These are phyloP conservation scores for Xestoiulus laeticollis DNA, from an alignment of 2,888 invertebrate species.

Conservation along the genomic window DNA sequence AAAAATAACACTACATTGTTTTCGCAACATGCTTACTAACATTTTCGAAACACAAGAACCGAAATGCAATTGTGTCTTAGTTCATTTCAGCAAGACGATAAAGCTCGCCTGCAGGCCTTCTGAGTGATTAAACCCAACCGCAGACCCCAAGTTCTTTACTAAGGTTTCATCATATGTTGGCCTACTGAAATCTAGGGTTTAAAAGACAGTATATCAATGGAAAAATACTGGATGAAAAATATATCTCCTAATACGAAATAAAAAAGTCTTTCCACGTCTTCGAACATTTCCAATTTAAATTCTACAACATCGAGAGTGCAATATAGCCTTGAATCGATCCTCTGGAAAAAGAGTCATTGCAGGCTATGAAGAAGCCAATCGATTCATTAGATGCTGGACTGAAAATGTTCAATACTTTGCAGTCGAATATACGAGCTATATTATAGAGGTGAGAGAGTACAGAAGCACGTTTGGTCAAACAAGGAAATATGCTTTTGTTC, in stretches of 20 bases:
- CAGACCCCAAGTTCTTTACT: background rate
- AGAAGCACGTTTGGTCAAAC: too few relatives aligned
- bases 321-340: background rate
- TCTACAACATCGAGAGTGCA: background rate
- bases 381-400: background rate
- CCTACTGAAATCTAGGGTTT: background rate
- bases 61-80: background rate
- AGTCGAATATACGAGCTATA: background rate
- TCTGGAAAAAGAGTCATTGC: background rate
- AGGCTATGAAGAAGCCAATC: background rate
- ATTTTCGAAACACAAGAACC: constrained; percentile 32
- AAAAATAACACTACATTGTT: constrained; percentile 35
- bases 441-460: too few relatives aligned
- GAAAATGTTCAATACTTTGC: background rate
- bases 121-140: constrained; percentile 27
- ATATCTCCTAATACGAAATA: background rate
- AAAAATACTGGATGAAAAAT: background rate
- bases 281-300: background rate
- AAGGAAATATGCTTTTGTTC: too few relatives aligned
- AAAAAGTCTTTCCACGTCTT: background rate
- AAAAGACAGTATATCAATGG: background rate
- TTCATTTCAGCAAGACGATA: constrained; percentile 3
- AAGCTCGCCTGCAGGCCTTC: constrained; percentile 17
- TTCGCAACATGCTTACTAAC: constrained; percentile 33
- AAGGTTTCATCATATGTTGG: background rate